Base-by-base conservation (phyloP, 2,797 vertebrate genomes). In the Oreortyx pictus region DNA sequence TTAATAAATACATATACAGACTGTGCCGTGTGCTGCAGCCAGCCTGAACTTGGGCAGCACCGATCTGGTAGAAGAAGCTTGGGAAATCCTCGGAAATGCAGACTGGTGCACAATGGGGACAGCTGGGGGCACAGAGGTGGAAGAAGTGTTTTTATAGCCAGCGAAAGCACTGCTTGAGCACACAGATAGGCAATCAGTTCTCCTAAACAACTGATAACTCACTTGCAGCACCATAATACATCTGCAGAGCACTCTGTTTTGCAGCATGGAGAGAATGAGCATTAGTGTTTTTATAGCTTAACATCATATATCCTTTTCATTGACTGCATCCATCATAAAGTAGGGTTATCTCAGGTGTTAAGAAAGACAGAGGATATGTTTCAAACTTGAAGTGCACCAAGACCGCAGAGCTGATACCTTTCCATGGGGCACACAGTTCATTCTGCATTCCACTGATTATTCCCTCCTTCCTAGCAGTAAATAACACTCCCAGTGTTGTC, bases 401-500 rank as follows among this genome's bases (percentile, higher is more conserved):
- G 14, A 20, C 50, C 39, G 64, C 44, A 88, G 47, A 89, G 77
- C 35, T 0, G 0, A 64, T 17, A 88, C 13, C 52, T 76, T 84
- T 92, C 84, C 35, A 81, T 0, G 0, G 67, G 39, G 44, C 31
- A 62, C 23, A 14, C 0, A 1, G 77, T 33, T n/a, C n/a, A 66
- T 82, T 92, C 66, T 23, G 59, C 41, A 27, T 71, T 86, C 72
- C 43, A 70, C 39, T 82, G 71, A 91, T 91, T 86, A 89, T 31
- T 90, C 46, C 44, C 57, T 54, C 82, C 56, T 66, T 62, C 43
- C 71, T 71, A 89, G 79, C 62, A 79, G 80, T 90, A 93, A 92
- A 65, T 73, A 92, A 85, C 47, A 61, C 62, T 75, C 4, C 0
- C 65, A 17, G 68, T 50, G 47, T 67, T 50, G 56, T 81, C 80